phyloP scores from a whole-genome alignment of 2,113 vertebrate species.

The Uria aalge region DNA sequence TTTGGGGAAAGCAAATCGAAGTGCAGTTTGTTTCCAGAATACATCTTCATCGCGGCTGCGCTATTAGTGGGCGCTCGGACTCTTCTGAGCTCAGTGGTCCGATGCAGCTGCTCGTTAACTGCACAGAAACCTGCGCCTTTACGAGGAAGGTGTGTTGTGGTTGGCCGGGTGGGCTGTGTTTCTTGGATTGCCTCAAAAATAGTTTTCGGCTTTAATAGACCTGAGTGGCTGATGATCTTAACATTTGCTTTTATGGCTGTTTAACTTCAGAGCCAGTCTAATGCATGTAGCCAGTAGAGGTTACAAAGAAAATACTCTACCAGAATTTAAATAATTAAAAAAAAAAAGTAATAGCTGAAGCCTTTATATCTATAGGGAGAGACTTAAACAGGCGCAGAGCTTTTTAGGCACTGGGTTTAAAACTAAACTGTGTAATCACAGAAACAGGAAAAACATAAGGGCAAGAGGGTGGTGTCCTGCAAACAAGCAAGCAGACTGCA shows the following conservation, averaged over 20 bases:
- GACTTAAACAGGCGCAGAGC: not conserved
- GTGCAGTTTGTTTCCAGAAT: not conserved
- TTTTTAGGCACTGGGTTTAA: not conserved
- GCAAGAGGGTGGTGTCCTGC: not conserved
- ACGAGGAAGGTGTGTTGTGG: not conserved
- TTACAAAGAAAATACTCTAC: not conserved
- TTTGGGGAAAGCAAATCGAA: not conserved
- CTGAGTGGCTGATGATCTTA: conserved; percentile 18
- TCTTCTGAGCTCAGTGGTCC: not conserved
- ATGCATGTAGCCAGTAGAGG: not conserved
- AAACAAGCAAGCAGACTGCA: not conserved
- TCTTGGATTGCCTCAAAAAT: conserved; percentile 48
- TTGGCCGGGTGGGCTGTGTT: conserved; percentile 22
- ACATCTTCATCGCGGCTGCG: not conserved
- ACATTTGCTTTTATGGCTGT: not conserved
- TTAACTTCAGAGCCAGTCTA: conserved; percentile 2
- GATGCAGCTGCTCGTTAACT: conserved; percentile 10
- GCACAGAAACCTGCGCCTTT: not conserved
- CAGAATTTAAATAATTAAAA: not conserved
- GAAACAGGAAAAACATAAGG: not conserved
- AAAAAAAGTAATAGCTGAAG: not conserved
- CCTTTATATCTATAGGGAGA: not conserved
- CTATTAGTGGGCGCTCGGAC: fast-evolving
- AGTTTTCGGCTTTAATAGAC: conserved; percentile 39
- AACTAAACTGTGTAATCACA: not conserved